A percentile compares a stretch with the other conserved stretches of the same genome.
phyloP scores from a whole-genome alignment of 64 coral and sea anemone genomes.

The Porites australiensis region DNA sequence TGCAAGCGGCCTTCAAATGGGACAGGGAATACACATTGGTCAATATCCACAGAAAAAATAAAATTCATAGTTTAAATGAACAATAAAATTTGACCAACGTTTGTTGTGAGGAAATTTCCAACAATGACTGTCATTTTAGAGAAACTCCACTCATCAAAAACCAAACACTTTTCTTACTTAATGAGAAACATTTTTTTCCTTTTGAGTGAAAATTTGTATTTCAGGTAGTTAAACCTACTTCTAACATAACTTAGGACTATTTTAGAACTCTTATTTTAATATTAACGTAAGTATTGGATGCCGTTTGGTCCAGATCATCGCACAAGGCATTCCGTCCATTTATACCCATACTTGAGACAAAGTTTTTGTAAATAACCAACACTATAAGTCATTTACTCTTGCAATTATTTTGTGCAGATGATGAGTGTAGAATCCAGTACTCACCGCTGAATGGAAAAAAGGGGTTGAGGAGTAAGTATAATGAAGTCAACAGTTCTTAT shows the following conservation, averaged over 20 bases:
- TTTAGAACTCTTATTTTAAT: neutral
- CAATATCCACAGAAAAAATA: no score
- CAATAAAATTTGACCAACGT: no score
- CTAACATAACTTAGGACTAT: neutral
- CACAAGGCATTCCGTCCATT: conserved; percentile 7
- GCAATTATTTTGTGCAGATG: conserved; percentile 48
- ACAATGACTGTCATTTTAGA: no score
- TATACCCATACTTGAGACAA: neutral
- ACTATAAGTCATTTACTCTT: conserved; percentile 32
- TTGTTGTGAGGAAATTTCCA: no score
- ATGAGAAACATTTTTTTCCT: no score
- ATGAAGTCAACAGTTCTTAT: conserved; percentile 62
- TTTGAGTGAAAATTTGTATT: no score
- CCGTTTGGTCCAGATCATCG: neutral
- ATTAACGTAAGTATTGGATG: neutral
- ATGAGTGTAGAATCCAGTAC: conserved; percentile 84
- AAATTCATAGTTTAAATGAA: no score
- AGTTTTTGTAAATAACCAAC: conserved; percentile 43
- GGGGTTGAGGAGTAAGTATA: conserved; percentile 94
- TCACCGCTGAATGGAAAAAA: conserved; percentile 92
- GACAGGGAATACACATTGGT: no score
- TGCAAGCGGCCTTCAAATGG: no score
- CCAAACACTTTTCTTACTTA: no score
- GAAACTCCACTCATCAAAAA: no score
- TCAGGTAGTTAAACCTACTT: neutral